Evolutionary conservation across 2,888 invertebrate species (phyloP).

Genomic region (Anaspis maculata): DNA sequence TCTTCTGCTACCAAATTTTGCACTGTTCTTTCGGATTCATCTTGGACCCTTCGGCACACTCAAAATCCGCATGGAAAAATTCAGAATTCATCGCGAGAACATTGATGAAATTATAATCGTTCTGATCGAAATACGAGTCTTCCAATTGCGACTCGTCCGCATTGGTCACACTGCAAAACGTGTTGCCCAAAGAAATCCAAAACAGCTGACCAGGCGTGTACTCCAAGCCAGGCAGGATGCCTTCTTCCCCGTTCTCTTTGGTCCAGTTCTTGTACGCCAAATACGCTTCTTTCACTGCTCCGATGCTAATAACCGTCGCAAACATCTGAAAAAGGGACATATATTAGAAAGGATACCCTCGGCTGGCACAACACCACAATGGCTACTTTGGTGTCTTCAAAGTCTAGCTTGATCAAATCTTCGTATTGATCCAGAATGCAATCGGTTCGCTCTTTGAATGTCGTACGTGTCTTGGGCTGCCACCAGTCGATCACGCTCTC

Average conservation of each 20-base stretch:
- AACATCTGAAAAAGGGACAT: background rate
- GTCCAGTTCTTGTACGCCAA: constrained; percentile 72
- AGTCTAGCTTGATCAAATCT: constrained; percentile 65
- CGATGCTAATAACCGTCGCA: constrained; percentile 30
- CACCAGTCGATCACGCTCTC: constrained; percentile 64
- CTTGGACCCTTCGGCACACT: constrained; percentile 43
- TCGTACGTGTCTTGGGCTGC: constrained; percentile 42
- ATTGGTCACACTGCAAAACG: constrained; percentile 75
- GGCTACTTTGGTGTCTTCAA: too few species aligned
- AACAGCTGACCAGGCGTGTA: constrained; percentile 62
- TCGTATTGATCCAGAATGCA: constrained; percentile 87
- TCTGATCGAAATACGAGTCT: constrained; percentile 69
- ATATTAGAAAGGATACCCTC: too few species aligned
- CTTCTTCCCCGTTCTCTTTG: constrained; percentile 51
- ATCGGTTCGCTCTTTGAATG: constrained; percentile 60
- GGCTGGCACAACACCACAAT: too few species aligned
- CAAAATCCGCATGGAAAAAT: constrained; percentile 48
- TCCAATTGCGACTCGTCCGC: constrained; percentile 56
- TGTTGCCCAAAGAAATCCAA: constrained; percentile 74
- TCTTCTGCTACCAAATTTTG: constrained; percentile 10
- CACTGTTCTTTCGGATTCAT: constrained; percentile 52
- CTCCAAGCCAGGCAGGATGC: constrained; percentile 35
- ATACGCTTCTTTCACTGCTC: constrained; percentile 86
- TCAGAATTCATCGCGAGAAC: constrained; percentile 48
- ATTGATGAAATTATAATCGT: constrained; percentile 41